These are phyloP conservation scores for Hydrotaea diabolus DNA, from an alignment of 2,888 invertebrate species.

Conservation along the genomic window DNA sequence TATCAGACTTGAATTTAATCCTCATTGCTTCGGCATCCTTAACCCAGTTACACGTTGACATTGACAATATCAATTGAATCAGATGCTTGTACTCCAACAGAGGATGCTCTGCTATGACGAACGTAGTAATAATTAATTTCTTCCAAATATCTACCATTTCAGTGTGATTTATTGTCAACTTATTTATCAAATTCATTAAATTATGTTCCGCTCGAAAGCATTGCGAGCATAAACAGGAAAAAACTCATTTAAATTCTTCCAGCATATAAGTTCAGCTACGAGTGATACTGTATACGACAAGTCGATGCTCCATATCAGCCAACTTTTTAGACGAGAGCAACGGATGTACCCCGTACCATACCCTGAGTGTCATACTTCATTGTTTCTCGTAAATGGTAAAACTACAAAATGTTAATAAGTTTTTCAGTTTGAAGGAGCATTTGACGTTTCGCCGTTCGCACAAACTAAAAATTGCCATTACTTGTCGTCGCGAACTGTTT, in stretches of 20 bases:
- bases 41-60: slow-evolving; percentile 13
- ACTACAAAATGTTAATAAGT: slow-evolving; percentile 51
- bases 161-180: slow-evolving; percentile 18
- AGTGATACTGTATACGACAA: not conserved
- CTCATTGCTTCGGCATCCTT: not conserved
- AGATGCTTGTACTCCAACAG: not conserved
- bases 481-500: slow-evolving; percentile 49
- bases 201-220: not conserved
- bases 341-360: not conserved
- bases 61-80: not conserved
- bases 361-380: not conserved
- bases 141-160: slow-evolving; percentile 1
- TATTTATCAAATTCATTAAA: slow-evolving; percentile 11
- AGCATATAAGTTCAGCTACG: slow-evolving; percentile 13
- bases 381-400: not conserved
- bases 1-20: not conserved
- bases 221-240: not conserved
- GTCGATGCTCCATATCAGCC: slow-evolving; percentile 11
- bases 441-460: slow-evolving; percentile 35
- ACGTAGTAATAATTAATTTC: slow-evolving; percentile 2
- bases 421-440: slow-evolving; percentile 35
- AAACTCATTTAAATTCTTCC: slow-evolving; percentile 29
- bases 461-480: slow-evolving; percentile 51
- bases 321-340: not conserved
- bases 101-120: not conserved